Conservation (phyloP, 2,888 invertebrate genomes). For the Crematogaster levior region DNA sequence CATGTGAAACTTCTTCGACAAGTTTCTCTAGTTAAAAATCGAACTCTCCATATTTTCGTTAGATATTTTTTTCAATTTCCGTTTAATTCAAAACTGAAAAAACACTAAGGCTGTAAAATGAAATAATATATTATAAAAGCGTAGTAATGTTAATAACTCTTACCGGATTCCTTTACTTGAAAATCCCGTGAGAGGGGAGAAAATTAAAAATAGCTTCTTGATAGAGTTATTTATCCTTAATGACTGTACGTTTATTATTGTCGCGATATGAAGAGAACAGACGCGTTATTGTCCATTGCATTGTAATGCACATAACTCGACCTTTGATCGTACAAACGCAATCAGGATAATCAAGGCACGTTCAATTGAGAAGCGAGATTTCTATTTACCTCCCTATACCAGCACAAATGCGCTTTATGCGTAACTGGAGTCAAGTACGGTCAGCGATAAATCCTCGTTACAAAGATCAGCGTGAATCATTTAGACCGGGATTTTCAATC, state of each 20-base stretch:
- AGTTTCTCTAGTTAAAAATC: background rate
- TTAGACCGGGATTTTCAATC: constrained; percentile 57
- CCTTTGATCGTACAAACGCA: constrained; percentile 48
- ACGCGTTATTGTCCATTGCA: constrained; percentile 10
- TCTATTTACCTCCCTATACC: constrained; percentile 60
- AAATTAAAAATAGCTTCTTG: background rate
- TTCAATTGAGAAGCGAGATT: constrained; percentile 64
- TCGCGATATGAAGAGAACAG: constrained; percentile 5
- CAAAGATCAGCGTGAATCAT: constrained; percentile 57
- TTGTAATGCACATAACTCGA: constrained; percentile 55
- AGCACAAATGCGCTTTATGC: constrained; percentile 50
- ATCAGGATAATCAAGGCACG: constrained; percentile 59
- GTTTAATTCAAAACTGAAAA: background rate
- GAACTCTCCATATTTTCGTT: background rate
- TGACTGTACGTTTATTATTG: constrained; percentile 1
- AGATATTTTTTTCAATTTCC: no score
- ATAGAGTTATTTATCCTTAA: background rate
- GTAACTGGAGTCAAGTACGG: constrained; percentile 71
- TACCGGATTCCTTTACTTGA: background rate
- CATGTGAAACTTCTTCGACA: background rate
- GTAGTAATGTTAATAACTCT: background rate
- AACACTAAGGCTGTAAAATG: background rate
- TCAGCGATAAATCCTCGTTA: constrained; percentile 72
- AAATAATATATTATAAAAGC: background rate
- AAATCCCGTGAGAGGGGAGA: background rate